A percentile compares a stretch with the other conserved stretches of the same genome.
phyloP scores from a whole-genome alignment of 2,888 invertebrate species.

The Ormyrus rosae region DNA sequence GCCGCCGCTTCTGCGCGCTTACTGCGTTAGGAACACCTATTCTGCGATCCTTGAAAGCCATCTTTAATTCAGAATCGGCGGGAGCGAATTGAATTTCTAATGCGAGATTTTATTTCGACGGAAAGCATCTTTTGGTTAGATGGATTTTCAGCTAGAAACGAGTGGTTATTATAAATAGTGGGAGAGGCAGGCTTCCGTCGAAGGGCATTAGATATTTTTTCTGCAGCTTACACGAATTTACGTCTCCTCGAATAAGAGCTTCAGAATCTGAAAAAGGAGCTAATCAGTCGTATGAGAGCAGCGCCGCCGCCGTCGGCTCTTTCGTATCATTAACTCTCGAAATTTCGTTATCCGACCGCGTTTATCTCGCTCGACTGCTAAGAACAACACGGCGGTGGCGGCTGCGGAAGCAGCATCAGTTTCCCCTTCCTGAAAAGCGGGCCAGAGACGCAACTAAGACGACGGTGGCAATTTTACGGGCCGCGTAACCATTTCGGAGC shows the following conservation, averaged over 20 bases:
- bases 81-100: conserved; percentile 29
- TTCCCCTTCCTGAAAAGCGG: conserved; percentile 37
- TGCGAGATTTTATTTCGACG: background rate
- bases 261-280: no score
- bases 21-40: conserved; percentile 23
- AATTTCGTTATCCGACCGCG: conserved; percentile 61
- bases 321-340: conserved; percentile 42
- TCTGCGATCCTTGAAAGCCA: background rate
- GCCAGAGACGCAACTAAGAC: background rate
- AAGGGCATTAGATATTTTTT: background rate
- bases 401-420: conserved; percentile 38
- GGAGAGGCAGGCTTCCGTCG: no score
- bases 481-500: conserved; percentile 50
- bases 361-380: conserved; percentile 64
- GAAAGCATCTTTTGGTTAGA: background rate
- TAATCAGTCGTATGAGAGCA: background rate
- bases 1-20: background rate
- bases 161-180: no score
- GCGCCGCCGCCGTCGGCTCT: background rate
- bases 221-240: background rate
- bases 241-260: no score
- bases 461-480: conserved; percentile 59
- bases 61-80: conserved; percentile 10
- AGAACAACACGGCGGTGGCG: conserved; percentile 33
- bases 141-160: no score